Percentiles rank a stretch among this genome's conserved stretches.
Conservation (phyloP, 2,888 invertebrate species). For the Drosophila ochracea region DNA sequence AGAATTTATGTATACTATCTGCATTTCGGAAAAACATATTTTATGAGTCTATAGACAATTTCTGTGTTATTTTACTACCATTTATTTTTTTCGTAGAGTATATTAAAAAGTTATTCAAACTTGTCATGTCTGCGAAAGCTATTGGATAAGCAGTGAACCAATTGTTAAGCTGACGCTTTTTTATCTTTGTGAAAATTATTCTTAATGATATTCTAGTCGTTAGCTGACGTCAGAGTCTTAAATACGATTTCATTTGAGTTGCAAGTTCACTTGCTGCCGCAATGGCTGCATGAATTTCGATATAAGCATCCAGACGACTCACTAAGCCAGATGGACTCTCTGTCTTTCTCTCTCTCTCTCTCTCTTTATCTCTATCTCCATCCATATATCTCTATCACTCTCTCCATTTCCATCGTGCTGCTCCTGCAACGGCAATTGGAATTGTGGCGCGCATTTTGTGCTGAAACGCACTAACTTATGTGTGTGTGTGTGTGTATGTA, state of each 20-base stretch:
- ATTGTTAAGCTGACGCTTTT: not conserved
- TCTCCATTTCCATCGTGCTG: conserved; percentile 3
- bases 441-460: conserved; percentile 72
- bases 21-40: not conserved
- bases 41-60: not conserved
- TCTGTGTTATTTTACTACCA: not conserved
- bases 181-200: not conserved
- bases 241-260: conserved; percentile 24
- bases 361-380: not conserved
- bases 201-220: conserved; percentile 7
- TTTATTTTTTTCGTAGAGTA: not conserved
- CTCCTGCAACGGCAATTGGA: conserved; percentile 61
- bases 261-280: conserved; percentile 63
- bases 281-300: conserved; percentile 71
- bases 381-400: not conserved
- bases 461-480: conserved; percentile 62
- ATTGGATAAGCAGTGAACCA: not conserved
- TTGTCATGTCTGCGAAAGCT: not conserved
- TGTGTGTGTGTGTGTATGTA: not conserved
- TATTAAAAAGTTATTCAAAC: not conserved
- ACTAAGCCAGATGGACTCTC: conserved; percentile 58
- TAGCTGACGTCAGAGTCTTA: not conserved
- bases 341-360: not conserved
- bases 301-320: conserved; percentile 54
- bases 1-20: not conserved